Evolutionary conservation across 2,113 vertebrate species (phyloP).

Genomic region (Abramis brama): DNA sequence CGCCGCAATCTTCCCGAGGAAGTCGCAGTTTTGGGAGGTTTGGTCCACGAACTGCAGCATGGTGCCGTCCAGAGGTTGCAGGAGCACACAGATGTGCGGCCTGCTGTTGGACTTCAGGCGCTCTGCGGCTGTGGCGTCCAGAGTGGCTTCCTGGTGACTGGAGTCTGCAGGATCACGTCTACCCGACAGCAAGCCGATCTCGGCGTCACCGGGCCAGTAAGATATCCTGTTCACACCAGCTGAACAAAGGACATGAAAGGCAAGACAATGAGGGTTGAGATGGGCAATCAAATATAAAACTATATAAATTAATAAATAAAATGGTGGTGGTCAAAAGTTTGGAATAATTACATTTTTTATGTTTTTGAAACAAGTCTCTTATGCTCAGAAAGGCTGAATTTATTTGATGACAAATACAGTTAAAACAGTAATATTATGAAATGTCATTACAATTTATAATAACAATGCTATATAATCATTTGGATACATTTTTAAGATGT

Average conservation of each 20-base stretch:
- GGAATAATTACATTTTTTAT: no score
- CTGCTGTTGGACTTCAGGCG: slow-evolving; percentile 91
- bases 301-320: not conserved
- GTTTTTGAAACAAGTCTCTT: no score
- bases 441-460: no score
- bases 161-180: slow-evolving; percentile 41
- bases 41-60: slow-evolving; percentile 87
- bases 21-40: slow-evolving; percentile 86
- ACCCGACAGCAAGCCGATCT: slow-evolving; percentile 82
- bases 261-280: not conserved
- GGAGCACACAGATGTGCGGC: slow-evolving; percentile 84
- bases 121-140: slow-evolving; percentile 87
- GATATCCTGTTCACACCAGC: slow-evolving; percentile 92
- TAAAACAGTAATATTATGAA: no score
- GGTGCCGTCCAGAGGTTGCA: slow-evolving; percentile 83
- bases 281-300: not conserved
- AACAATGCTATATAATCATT: no score
- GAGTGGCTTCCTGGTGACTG: slow-evolving; percentile 79
- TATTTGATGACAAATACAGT: no score
- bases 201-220: slow-evolving; percentile 94
- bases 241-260: slow-evolving; percentile 64
- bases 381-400: no score
- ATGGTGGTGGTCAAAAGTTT: no score
- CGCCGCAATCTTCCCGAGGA: slow-evolving; percentile 80
- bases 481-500: no score